Base-by-base conservation (phyloP, 2,888 invertebrate species). In the Sinotaia quadrata region DNA sequence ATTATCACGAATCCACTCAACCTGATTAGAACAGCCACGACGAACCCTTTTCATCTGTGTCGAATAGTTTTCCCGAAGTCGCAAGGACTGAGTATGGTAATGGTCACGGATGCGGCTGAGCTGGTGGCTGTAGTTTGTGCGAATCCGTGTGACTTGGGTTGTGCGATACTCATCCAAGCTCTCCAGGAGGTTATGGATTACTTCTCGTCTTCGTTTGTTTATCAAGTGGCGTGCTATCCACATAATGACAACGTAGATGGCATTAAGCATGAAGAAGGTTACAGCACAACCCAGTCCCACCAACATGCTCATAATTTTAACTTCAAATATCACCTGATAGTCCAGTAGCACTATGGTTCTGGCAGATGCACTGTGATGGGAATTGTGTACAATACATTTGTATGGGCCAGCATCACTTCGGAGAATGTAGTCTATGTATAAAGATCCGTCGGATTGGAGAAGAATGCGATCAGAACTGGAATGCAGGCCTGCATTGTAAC, bases 1-100 rank as follows among this genome's bases (percentile, higher is more conserved):
- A 87, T 95, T 96, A 85, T 92, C 94, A 84, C 96, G 93, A 77
- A 97, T 94, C 93, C 95, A 95, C 83, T 97, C 97, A 90, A 96
- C 94, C 90, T 97, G 97, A 86, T 94, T 94, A 33, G 93, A 92
- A 87, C 97, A 97, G 85, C 97, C 97, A 84, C 97, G 96, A 85
- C 94, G 94, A 82, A 97, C 96, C 76, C 94, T 73, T 2, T 75
- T 93, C 79, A 96, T 95, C 91, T 97, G 96, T 87, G 93, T 92
- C 60, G 95, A 93, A 88, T 97, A 97, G 89, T 97, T 96, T 87
- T 97, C 96, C 34, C 95, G 91, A 72, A 97, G 90, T 81, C 93
- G 92, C 81, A 96, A 96, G 37, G 86, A 68, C 73, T 85, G 83
- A 29, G 74, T 76, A 44, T 84, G 79, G 51, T 83, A 83, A 59